These are phyloP conservation scores for Burhinus oedicnemus DNA, from an alignment of 2,113 vertebrate genomes.

Conservation along the genomic window DNA sequence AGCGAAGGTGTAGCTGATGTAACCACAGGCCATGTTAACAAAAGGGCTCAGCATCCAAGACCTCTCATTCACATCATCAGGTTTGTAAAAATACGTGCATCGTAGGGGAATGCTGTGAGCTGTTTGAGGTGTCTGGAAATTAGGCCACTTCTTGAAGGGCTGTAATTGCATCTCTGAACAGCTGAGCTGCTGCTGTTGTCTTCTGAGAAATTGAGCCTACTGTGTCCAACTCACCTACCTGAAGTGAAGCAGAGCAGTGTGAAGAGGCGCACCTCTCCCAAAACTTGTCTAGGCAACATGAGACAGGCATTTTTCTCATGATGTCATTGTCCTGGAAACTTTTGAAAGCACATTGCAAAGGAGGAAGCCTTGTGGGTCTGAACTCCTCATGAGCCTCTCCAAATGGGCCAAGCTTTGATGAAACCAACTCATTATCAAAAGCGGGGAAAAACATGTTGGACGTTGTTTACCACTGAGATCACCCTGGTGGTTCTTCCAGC, in stretches of 20 bases:
- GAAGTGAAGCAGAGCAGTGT: neutral
- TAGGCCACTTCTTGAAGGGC: neutral
- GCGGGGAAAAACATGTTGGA: constrained; percentile 63
- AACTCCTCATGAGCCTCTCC: constrained; percentile 56
- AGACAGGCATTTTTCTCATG: constrained; percentile 61
- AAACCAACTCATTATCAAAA: constrained; percentile 69
- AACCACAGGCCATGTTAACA: neutral
- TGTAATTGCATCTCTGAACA: neutral
- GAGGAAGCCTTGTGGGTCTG: constrained; percentile 66
- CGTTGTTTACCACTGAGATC: constrained; percentile 69
- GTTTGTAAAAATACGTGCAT: neutral
- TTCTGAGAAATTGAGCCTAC: neutral
- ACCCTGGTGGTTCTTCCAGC: constrained; percentile 63
- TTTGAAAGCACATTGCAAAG: constrained; percentile 61
- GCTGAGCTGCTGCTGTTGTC: neutral
- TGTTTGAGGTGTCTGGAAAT: neutral
- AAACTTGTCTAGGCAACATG: constrained; percentile 36
- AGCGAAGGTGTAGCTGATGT: neutral
- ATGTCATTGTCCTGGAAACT: constrained; percentile 68
- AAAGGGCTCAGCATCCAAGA: neutral
- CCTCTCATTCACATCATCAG: neutral
- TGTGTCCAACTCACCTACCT: neutral
- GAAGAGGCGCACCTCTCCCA: neutral
- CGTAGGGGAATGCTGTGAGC: neutral
- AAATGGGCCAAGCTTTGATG: constrained; percentile 68